Conservation (phyloP, 1,140 invertebrate genomes). For the Steinernema khuongi region DNA sequence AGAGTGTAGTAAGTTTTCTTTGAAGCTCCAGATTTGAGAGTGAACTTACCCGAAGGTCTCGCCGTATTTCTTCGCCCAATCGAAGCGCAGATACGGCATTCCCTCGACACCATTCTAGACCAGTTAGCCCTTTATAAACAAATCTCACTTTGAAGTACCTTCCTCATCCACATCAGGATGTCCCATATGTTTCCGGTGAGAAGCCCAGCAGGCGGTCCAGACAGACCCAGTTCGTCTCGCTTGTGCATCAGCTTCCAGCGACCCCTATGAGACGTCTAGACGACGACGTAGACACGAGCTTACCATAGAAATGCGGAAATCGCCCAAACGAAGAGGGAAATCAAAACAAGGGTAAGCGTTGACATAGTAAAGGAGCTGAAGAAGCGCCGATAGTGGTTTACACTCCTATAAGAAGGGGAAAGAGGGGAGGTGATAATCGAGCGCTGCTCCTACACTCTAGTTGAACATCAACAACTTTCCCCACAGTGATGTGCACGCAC, state of each 20-base stretch:
- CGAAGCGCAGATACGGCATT: not conserved
- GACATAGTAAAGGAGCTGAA: not conserved
- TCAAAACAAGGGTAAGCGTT: not conserved
- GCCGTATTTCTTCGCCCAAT: conserved; percentile 9
- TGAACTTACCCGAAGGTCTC: not conserved
- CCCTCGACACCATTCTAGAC: not conserved
- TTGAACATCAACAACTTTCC: not conserved
- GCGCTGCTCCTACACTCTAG: too few relatives aligned
- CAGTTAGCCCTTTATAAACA: not conserved
- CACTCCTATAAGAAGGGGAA: too few relatives aligned
- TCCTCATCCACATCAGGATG: not conserved
- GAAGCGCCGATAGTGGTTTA: not conserved
- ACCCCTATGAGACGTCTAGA: not conserved
- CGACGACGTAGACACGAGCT: not conserved
- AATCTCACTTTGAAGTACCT: not conserved
- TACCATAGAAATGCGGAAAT: not conserved
- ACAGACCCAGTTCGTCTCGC: not conserved
- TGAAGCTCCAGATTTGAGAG: not conserved
- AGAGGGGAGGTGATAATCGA: too few relatives aligned
- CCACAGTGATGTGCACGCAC: too few relatives aligned
- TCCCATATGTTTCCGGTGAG: not conserved
- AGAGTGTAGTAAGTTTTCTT: not conserved
- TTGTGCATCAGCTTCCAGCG: not conserved
- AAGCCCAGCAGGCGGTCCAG: not conserved
- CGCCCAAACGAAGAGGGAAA: not conserved